Conservation (phyloP, 2,888 invertebrate species). For the Choreutis nemorana region DNA sequence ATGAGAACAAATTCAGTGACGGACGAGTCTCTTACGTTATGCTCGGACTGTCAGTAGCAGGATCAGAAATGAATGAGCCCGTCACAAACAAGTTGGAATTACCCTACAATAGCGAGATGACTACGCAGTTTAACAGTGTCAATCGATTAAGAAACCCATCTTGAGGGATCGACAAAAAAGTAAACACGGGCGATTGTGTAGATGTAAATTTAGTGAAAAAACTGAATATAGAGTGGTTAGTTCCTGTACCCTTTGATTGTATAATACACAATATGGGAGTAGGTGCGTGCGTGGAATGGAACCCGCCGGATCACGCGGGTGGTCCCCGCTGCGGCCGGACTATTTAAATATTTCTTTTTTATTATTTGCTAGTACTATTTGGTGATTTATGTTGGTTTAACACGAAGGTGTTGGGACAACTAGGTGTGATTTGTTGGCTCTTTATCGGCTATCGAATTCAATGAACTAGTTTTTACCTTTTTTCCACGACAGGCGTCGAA, state of each 20-base stretch:
- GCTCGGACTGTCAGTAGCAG: conserved; percentile 33
- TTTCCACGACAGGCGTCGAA: too few relatives aligned
- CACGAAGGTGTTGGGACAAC: conserved; percentile 53
- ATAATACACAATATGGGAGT: too few relatives aligned
- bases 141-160: conserved; percentile 20
- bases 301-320: conserved; percentile 46
- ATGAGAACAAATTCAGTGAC: too few relatives aligned
- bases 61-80: conserved; percentile 43
- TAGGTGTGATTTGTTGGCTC: conserved; percentile 48
- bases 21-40: too few relatives aligned
- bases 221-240: conserved; percentile 40
- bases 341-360: conserved; percentile 53
- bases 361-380: conserved; percentile 51
- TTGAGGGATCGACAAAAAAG: conserved; percentile 6
- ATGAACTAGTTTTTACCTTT: too few relatives aligned
- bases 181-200: conserved; percentile 29
- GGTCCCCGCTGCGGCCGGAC: conserved; percentile 40
- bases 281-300: conserved; percentile 41
- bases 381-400: conserved; percentile 56
- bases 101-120: conserved; percentile 35
- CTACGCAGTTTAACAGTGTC: conserved; percentile 25
- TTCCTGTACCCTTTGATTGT: conserved; percentile 46
- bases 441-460: conserved; percentile 44
- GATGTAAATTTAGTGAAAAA: conserved; percentile 58
- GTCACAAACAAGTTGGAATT: conserved; percentile 31